These are phyloP conservation scores for Calosoma granatense DNA, from an alignment of 1,140 invertebrate genomes.

Conservation along the genomic window DNA sequence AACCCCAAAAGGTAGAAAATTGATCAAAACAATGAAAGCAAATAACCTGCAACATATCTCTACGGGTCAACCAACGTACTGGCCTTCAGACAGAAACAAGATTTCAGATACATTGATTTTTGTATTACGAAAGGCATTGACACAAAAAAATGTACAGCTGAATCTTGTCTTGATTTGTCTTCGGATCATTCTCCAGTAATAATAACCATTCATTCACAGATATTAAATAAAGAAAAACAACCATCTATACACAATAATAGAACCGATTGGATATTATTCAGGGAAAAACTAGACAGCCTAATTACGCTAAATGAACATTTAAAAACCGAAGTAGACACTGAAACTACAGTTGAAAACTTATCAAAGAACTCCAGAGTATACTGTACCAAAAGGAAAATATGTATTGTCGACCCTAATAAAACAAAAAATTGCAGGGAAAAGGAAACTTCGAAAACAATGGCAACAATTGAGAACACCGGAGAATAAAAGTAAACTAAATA, in stretches of 20 bases:
- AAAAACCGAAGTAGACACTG: constrained; percentile 11
- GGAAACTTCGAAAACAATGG: background rate
- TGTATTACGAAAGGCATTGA: constrained; percentile 25
- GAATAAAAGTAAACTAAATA: background rate
- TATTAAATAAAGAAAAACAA: constrained; percentile 8
- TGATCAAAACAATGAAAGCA: constrained; percentile 13
- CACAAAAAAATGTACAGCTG: constrained; percentile 9
- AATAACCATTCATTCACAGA: constrained; percentile 10
- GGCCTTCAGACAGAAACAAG: constrained; percentile 29
- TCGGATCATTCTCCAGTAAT: constrained; percentile 25
- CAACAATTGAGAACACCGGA: background rate
- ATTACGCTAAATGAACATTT: constrained; percentile 8
- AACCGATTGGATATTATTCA: background rate
- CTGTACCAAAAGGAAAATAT: constrained; percentile 16
- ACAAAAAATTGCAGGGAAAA: background rate
- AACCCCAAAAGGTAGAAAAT: constrained; percentile 22
- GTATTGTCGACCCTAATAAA: background rate
- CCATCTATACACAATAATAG: background rate
- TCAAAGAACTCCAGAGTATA: constrained; percentile 21
- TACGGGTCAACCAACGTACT: constrained; percentile 32
- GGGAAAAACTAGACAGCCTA: background rate
- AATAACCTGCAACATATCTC: background rate
- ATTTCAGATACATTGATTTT: constrained; percentile 33
- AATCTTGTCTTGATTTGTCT: constrained; percentile 14
- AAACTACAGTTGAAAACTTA: constrained; percentile 5